A percentile compares a stretch with the other conserved stretches of the same genome.
phyloP scores from a whole-genome alignment of 2,888 invertebrate genomes.

The Melitaea athalia region DNA sequence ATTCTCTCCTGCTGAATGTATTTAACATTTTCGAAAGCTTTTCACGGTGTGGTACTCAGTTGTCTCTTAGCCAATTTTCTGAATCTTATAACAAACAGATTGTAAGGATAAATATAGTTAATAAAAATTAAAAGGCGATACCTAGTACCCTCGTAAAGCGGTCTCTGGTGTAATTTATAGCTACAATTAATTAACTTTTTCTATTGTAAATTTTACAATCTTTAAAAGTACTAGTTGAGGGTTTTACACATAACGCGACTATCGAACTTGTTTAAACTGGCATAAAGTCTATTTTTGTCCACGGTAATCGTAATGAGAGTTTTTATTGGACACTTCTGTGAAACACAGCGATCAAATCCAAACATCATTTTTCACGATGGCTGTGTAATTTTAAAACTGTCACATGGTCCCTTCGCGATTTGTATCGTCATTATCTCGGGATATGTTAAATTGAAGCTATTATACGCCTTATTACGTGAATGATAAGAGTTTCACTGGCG shows the following conservation, averaged over 20 bases:
- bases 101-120: neutral
- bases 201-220: constrained; percentile 7
- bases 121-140: neutral
- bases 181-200: constrained; percentile 6
- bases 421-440: constrained; percentile 49
- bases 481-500: constrained; percentile 31
- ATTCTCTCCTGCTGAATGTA: too few species aligned
- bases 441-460: constrained; percentile 26
- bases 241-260: neutral
- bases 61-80: too few species aligned
- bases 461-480: constrained; percentile 30
- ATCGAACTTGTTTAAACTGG: neutral
- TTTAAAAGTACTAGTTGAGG: neutral
- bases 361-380: constrained; percentile 55
- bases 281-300: constrained; percentile 13
- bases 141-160: neutral
- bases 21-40: too few species aligned
- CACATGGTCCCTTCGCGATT: constrained; percentile 53
- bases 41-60: too few species aligned
- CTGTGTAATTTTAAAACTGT: constrained; percentile 58
- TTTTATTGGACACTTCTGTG: constrained; percentile 34
- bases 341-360: constrained; percentile 35
- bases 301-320: constrained; percentile 24
- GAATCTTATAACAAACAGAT: neutral
- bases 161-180: neutral